Percentiles rank a stretch among this genome's conserved stretches.
These are phyloP conservation scores for Dryobates pubescens DNA, from an alignment of 2,797 vertebrate genomes.

Conservation along the genomic window DNA sequence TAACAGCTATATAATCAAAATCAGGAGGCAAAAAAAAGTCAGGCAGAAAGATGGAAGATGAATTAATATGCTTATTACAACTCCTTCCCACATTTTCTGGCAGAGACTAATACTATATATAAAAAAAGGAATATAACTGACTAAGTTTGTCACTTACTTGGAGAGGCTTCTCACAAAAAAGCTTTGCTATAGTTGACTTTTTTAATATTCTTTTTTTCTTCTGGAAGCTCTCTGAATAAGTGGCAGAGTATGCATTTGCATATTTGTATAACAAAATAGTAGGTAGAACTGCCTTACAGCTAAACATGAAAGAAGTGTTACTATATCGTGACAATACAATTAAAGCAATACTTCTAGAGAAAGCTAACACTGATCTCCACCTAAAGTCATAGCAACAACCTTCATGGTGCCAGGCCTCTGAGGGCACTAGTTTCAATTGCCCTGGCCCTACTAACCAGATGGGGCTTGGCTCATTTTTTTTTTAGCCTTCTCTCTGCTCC, in stretches of 20 bases:
- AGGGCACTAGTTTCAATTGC: not conserved
- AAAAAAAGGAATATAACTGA: not conserved
- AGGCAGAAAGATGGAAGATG: not conserved
- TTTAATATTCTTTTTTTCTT: not conserved
- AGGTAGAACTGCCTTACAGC: not conserved
- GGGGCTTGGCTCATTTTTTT: not conserved
- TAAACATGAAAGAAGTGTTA: not conserved
- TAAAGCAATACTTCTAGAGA: not conserved
- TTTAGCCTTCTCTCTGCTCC: not conserved
- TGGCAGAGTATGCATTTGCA: not conserved
- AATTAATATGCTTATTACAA: conserved; percentile 30
- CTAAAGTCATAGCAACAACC: not conserved
- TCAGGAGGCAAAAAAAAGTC: not conserved
- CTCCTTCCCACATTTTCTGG: not conserved
- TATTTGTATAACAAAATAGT: not conserved
- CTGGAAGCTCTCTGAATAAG: not conserved
- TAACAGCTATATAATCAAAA: not conserved
- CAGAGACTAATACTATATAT: not conserved
- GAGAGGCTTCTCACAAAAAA: not conserved
- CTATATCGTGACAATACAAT: not conserved
- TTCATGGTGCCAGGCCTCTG: not conserved
- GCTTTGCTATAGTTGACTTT: not conserved
- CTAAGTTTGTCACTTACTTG: not conserved
- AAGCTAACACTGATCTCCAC: not conserved
- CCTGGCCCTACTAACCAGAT: accelerated